Percentiles rank a stretch among this genome's conserved stretches.
These are phyloP conservation scores for Rhamphomyia laevipes DNA, from an alignment of 2,888 invertebrate species.

Conservation along the genomic window DNA sequence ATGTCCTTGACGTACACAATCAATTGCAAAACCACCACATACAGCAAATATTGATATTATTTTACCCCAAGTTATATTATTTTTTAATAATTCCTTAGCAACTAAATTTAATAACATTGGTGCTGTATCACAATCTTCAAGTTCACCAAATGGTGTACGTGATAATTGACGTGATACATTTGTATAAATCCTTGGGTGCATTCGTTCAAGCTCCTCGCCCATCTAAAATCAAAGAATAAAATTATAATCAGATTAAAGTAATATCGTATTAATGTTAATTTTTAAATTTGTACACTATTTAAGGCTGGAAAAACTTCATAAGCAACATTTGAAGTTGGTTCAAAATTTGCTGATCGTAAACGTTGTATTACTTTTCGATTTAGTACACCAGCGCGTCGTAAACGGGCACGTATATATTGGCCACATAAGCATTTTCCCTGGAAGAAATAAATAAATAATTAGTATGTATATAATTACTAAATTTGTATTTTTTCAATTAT, in stretches of 20 bases:
- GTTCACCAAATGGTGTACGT: constrained; percentile 45
- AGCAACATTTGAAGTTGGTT: constrained; percentile 41
- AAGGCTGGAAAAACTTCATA: constrained; percentile 54
- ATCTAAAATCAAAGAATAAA: constrained; percentile 35
- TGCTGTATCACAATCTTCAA: constrained; percentile 39
- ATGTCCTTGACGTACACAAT: constrained; percentile 62
- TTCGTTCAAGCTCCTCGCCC: constrained; percentile 62
- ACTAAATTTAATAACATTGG: constrained; percentile 51
- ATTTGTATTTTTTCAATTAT: no score
- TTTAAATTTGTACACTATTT: constrained; percentile 38
- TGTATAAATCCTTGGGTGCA: constrained; percentile 63
- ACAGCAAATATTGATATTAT: constrained; percentile 68
- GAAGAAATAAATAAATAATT: not conserved
- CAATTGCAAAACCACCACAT: constrained; percentile 72
- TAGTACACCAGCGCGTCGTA: constrained; percentile 61
- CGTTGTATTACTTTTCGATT: constrained; percentile 61
- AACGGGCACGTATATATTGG: constrained; percentile 61
- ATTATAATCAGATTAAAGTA: constrained; percentile 4
- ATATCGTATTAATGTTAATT: constrained; percentile 11
- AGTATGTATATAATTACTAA: no score
- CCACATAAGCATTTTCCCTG: constrained; percentile 61
- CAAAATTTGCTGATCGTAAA: constrained; percentile 44
- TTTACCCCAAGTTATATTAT: constrained; percentile 68
- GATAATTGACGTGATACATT: constrained; percentile 65
- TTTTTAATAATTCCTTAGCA: constrained; percentile 56